Evolutionary conservation across 35 echinoderm and acorn worm species (phyloP).

Genomic region (Stichopus chloronotus): DNA sequence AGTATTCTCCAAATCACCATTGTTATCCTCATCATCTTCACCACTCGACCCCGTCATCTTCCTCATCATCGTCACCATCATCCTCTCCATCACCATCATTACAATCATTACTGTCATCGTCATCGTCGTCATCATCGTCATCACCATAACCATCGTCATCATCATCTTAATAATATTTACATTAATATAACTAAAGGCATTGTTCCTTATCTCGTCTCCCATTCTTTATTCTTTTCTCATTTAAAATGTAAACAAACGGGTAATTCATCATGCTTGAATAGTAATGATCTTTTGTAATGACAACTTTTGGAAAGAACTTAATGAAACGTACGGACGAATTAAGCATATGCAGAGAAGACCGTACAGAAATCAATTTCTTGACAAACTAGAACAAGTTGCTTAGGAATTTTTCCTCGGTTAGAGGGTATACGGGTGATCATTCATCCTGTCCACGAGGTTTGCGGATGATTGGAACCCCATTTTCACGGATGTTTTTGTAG

Average conservation of each 20-base stretch:
- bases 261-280: not conserved
- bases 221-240: not conserved
- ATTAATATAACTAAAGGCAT: not conserved
- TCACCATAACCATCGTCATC: not conserved
- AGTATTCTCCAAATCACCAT: not conserved
- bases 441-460: constrained; percentile 1
- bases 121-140: not conserved
- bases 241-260: not conserved
- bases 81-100: not conserved
- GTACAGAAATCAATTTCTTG: not conserved
- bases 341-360: not conserved
- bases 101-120: too few relatives aligned
- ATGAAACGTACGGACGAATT: not conserved
- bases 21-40: constrained; percentile 4
- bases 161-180: not conserved
- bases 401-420: not conserved
- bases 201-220: not conserved
- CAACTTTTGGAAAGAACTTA: not conserved
- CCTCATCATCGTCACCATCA: not conserved
- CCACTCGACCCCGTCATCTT: not conserved
- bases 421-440: not conserved
- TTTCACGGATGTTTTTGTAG: constrained; percentile 18
- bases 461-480: constrained; percentile 13
- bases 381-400: not conserved
- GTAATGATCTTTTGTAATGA: not conserved